Percentiles rank a stretch among this genome's conserved stretches.
These are phyloP conservation scores for Ambastaia sidthimunki DNA, from an alignment of 2,797 vertebrate genomes.

Conservation along the genomic window DNA sequence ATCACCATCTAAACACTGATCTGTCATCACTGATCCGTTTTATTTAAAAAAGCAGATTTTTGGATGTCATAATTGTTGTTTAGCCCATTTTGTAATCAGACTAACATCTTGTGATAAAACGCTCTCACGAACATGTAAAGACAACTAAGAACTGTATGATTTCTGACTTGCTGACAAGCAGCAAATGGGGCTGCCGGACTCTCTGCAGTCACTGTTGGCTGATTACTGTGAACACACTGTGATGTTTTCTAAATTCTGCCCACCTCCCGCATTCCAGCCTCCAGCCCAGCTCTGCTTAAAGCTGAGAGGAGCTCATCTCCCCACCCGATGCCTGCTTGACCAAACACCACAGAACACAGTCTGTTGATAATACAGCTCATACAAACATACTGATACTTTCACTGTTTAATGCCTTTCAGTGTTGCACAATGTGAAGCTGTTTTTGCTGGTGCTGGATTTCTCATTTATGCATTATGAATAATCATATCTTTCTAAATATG, in stretches of 20 bases:
- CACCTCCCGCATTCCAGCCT: constrained; percentile 6
- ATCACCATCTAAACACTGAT: too few relatives aligned
- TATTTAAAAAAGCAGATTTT: too few relatives aligned
- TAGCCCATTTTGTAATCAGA: too few relatives aligned
- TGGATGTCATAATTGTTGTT: not conserved
- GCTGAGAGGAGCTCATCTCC: constrained; percentile 1
- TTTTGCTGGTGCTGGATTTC: not conserved
- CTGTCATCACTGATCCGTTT: too few relatives aligned
- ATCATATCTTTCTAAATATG: not conserved
- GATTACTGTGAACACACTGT: constrained; percentile 24
- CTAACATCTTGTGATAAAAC: not conserved
- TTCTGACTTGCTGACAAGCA: constrained; percentile 31
- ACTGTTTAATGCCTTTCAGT: not conserved
- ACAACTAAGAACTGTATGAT: not conserved
- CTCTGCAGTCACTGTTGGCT: constrained; percentile 32
- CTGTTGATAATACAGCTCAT: not conserved
- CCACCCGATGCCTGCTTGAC: constrained; percentile 25
- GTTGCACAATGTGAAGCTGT: not conserved
- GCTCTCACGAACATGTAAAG: not conserved
- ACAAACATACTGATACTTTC: too few relatives aligned
- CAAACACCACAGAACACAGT: constrained; percentile 35
- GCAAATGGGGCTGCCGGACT: constrained; percentile 34
- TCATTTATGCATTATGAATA: too few relatives aligned
- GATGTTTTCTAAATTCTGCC: constrained; percentile 47
- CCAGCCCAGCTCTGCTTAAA: constrained; percentile 43